Percentiles rank a stretch among this genome's conserved stretches.
Conservation (phyloP, 1,140 invertebrate genomes). For the Rhizoglyphus robini region DNA sequence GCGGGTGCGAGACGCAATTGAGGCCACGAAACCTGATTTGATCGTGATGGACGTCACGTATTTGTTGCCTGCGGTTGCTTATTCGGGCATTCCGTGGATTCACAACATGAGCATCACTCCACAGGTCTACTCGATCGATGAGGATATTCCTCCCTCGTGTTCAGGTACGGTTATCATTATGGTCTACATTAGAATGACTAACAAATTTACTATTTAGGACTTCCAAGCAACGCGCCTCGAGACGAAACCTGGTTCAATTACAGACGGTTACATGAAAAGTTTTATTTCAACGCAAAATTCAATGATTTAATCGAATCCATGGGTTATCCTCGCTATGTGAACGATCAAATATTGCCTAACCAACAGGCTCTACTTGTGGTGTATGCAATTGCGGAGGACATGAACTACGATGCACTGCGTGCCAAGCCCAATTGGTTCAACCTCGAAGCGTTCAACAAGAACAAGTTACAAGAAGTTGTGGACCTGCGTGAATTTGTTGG, state of each 20-base stretch:
- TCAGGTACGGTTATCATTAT: too few species aligned
- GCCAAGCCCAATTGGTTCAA: neutral
- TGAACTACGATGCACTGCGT: neutral
- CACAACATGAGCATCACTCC: neutral
- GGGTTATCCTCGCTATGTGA: neutral
- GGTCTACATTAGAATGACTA: neutral
- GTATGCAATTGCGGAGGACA: neutral
- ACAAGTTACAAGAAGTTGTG: neutral
- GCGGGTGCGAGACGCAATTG: neutral
- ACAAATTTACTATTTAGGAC: too few species aligned
- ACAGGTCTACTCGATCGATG: neutral
- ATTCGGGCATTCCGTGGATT: neutral
- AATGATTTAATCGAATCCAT: too few species aligned
- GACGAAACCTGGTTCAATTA: neutral
- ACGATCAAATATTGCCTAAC: neutral
- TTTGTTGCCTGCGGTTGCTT: too few species aligned
- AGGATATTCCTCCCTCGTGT: neutral
- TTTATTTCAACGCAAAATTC: neutral
- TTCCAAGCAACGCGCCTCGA: neutral
- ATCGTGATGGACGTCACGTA: neutral
- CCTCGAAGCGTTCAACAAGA: neutral
- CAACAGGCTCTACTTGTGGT: neutral
- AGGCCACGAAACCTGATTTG: neutral
- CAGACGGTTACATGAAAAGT: neutral
- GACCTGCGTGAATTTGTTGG: neutral